phyloP scores from a whole-genome alignment of 2,888 invertebrate genomes.

The Agonopterix arenella region DNA sequence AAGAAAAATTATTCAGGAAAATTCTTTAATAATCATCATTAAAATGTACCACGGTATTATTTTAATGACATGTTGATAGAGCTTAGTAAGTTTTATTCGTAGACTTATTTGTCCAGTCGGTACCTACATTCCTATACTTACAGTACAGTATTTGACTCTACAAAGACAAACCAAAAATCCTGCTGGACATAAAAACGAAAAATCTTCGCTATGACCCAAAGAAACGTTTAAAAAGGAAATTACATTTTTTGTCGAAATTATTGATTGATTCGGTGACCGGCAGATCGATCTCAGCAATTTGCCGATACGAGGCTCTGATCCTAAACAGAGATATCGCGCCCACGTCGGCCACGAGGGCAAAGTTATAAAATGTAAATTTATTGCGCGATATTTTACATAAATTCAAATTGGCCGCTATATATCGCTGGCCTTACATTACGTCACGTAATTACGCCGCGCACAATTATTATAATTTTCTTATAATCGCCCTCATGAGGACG shows the following conservation, averaged over 20 bases:
- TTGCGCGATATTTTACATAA: constrained; percentile 72
- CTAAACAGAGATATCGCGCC: constrained; percentile 66
- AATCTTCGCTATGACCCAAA: too few relatives aligned
- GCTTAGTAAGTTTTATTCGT: too few relatives aligned
- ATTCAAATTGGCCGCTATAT: constrained; percentile 67
- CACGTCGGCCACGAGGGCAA: constrained; percentile 46
- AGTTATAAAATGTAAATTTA: constrained; percentile 75
- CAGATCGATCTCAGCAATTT: constrained; percentile 49
- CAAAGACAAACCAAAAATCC: too few relatives aligned
- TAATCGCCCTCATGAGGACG: constrained; percentile 69
- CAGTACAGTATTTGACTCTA: too few relatives aligned
- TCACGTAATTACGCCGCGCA: constrained; percentile 66
- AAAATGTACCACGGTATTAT: not conserved
- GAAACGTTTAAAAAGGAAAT: not conserved
- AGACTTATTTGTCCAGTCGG: too few relatives aligned
- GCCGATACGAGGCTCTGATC: constrained; percentile 51
- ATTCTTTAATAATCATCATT: constrained; percentile 3
- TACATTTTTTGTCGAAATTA: constrained; percentile 2
- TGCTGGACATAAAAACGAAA: too few relatives aligned
- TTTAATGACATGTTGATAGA: not conserved
- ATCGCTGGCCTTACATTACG: constrained; percentile 62
- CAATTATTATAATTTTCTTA: constrained; percentile 76
- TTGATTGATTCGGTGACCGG: constrained; percentile 24
- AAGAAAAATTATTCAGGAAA: constrained; percentile 10
- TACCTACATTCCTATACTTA: too few relatives aligned